Percentiles rank a stretch among this genome's conserved stretches.
phyloP scores from a whole-genome alignment of 2,888 invertebrate genomes.

The Imbricaverruca yamaguchii region DNA sequence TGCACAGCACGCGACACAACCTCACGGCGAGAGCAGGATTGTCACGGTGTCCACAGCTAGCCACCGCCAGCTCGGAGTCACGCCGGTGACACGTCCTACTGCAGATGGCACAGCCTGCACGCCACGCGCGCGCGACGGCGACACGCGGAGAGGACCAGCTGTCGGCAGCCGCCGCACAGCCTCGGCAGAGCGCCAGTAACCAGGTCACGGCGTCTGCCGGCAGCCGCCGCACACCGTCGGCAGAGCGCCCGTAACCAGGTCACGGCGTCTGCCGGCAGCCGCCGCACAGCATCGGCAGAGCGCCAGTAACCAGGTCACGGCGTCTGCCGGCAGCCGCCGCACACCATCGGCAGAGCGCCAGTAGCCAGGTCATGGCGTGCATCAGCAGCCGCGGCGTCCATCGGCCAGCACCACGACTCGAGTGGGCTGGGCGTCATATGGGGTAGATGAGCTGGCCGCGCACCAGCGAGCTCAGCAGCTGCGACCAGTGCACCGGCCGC shows the following conservation, averaged over 20 bases:
- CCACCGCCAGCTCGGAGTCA: too few relatives aligned
- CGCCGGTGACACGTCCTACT: too few relatives aligned
- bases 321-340: background rate
- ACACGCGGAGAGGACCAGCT: too few relatives aligned
- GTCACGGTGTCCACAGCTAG: background rate
- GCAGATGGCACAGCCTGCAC: too few relatives aligned
- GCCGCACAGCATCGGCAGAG: background rate
- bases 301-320: background rate
- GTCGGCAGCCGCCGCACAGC: too few relatives aligned
- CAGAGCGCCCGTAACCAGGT: background rate
- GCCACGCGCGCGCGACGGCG: too few relatives aligned
- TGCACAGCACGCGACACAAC: too few relatives aligned
- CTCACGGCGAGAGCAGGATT: background rate
- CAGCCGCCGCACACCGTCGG: background rate
- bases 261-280: background rate
- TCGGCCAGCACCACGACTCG: background rate
- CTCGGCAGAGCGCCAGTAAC: too few relatives aligned
- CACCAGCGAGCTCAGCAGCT: background rate
- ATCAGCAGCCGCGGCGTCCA: too few relatives aligned
- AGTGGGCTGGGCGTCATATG: background rate
- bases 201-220: too few relatives aligned
- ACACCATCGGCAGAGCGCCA: background rate
- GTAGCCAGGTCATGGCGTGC: too few relatives aligned
- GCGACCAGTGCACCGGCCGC: background rate
- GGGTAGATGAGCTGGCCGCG: conserved; percentile 1